These are phyloP conservation scores for Orestias chungarensis DNA, from an alignment of 2,797 vertebrate genomes.

Conservation along the genomic window DNA sequence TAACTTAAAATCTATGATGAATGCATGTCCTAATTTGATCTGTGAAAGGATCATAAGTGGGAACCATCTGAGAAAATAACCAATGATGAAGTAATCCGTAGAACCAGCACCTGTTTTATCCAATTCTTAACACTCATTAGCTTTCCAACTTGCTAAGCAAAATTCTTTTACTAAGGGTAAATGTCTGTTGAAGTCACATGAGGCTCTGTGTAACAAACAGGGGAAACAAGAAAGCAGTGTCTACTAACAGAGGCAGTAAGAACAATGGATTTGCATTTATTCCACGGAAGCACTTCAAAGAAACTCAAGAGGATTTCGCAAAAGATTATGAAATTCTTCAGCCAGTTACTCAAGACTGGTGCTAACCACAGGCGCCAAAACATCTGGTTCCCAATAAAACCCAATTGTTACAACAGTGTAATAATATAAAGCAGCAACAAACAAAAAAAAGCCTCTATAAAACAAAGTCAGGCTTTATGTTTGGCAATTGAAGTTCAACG, in stretches of 20 bases:
- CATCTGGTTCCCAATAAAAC: conserved; percentile 10
- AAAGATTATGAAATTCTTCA: conserved; percentile 9
- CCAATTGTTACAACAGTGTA: conserved; percentile 11
- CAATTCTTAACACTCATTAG: neutral
- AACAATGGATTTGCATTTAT: conserved; percentile 5
- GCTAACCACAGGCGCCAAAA: conserved; percentile 20
- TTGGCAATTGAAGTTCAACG: conserved; percentile 12
- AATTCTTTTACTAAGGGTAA: neutral
- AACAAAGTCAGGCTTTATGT: conserved; percentile 39
- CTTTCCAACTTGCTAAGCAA: neutral
- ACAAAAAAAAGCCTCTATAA: conserved; percentile 37
- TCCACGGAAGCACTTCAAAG: conserved; percentile 24
- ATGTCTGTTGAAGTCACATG: conserved; percentile 24
- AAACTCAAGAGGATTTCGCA: conserved; percentile 3
- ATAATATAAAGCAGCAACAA: conserved; percentile 3
- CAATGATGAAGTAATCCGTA: neutral
- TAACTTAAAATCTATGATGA: neutral
- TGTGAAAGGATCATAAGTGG: neutral
- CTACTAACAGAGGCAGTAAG: conserved; percentile 26
- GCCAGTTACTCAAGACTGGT: conserved; percentile 16
- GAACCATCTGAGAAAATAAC: neutral
- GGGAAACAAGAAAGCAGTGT: conserved; percentile 21
- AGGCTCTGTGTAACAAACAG: conserved; percentile 19
- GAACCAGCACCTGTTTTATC: conserved; percentile 1
- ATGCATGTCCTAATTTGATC: neutral